Base-by-base conservation (phyloP, 2,113 vertebrate genomes). In the Ciconia stormi region DNA sequence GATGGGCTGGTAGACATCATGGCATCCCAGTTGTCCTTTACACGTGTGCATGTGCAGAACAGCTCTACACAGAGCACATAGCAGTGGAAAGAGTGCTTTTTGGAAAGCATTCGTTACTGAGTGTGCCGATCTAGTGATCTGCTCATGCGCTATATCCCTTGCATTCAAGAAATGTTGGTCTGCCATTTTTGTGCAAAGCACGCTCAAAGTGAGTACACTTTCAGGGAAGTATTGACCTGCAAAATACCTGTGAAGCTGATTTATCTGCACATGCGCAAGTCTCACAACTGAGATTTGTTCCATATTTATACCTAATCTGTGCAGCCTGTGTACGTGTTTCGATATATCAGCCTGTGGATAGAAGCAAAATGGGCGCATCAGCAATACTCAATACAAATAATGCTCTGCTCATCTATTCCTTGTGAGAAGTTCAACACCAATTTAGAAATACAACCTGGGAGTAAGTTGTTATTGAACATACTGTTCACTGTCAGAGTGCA, bases 171-270 rank as follows among this genome's bases (percentile, higher is more conserved):
- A 50, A 21, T 13, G 3, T 20, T 47, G 30, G 4, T n/a, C 49
- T 58, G 14, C 8, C 3, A 1, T 16, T 67, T 69, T 56, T 69
- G 47, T 52, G 32, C 16, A 61, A 71, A 56, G 23, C 10, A 11
- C 10, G 1, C 7, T 63, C 49, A 21, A n/a, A 42, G 8, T 0
- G 1, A 77, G 14, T 56, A 47, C 1, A 2, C 11, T 27, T 72
- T 30, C 15, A n/a, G 46, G 46, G 23, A 72, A 40, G 47, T 32
- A 36, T 4, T 72, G 26, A 34, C 34, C 47, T 87, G 34, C 36
- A 87, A 50, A 67, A 46, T 46, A n/a, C 4, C 14, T n/a, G 19
- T 71, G 63, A 61, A 50, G 40, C 20, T 66, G 44, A 58, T 49
- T 25, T 59, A 42, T 25, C 16, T 27, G 14, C 0, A 1, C 23